Percentiles rank a stretch among this genome's conserved stretches.
Conservation (phyloP, 2,888 invertebrate species). For the Lasioglossum figueresi region DNA sequence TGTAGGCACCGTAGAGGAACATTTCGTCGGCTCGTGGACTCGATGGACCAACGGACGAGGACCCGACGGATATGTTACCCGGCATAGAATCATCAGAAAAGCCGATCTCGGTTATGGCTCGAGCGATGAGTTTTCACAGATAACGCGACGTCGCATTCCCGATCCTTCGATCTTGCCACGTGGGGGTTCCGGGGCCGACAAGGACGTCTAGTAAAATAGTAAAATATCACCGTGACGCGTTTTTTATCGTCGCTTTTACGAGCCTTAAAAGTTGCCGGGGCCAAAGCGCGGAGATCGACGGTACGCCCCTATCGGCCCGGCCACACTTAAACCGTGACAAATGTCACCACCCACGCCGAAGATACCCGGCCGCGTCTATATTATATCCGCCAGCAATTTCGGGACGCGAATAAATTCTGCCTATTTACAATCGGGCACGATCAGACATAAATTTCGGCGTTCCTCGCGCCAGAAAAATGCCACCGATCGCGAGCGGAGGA, state of each 20-base stretch:
- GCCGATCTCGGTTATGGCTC: not conserved
- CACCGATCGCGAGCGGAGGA: slow-evolving; percentile 26
- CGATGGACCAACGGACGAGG: not conserved
- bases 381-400: slow-evolving; percentile 64
- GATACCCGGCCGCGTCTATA: slow-evolving; percentile 65
- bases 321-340: slow-evolving; percentile 72
- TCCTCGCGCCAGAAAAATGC: slow-evolving; percentile 44
- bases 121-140: slow-evolving; percentile 38
- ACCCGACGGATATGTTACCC: not conserved
- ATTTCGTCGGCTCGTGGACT: not conserved
- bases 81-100: not conserved
- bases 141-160: slow-evolving; percentile 32
- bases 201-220: slow-evolving; percentile 71
- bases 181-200: slow-evolving; percentile 65
- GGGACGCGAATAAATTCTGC: slow-evolving; percentile 67
- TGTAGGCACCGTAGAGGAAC: not conserved
- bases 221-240: slow-evolving; percentile 67
- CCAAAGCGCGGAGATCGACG: slow-evolving; percentile 56
- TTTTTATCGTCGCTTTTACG: slow-evolving; percentile 70
- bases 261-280: slow-evolving; percentile 61
- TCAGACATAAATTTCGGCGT: slow-evolving; percentile 61
- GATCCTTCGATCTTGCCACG: slow-evolving; percentile 53
- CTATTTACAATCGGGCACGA: slow-evolving; percentile 66
- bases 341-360: slow-evolving; percentile 70
- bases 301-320: slow-evolving; percentile 52